Evolutionary conservation across 2,113 vertebrate genomes (phyloP), one percentile per base, ranked within the genome.

Genomic region (Lipotes vexillifer): DNA sequence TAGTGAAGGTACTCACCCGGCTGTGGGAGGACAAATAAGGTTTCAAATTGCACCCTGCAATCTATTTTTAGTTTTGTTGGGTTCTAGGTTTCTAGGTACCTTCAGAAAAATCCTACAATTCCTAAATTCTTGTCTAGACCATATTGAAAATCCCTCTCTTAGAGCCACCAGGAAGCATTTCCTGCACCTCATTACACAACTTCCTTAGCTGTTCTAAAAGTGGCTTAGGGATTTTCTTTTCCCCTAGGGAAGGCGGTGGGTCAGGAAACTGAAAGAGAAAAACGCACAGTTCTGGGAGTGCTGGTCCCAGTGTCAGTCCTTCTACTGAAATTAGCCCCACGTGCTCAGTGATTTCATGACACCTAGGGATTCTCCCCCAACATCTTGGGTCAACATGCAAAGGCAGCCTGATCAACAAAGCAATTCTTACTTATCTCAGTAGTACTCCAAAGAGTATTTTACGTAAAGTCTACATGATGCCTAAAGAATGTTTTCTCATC

Each of bases 141-240:
- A 71, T 59, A 83, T 21, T 93, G 87, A 96, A 97, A 97, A 94
- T 61, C 49, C 91, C 81, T 92, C 95, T 72, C 88, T 78, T 71
- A 68, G 11, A 90, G 49, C 72, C 63, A 66, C 63, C n/a, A 88
- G 85, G 3, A 31, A 91, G 75, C 6, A 27, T 93, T 96, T 97
- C 95, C 88, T 97, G 85, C 17, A 1, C 85, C 44, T 95, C 72
- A 8, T 93, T 89, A 91, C 71, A 93, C 91, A 93, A 97, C 86
- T 97, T 96, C 96, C 88, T 89, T 49, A 52, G 69, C 89, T 93
- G 86, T 97, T 97, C 95, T 96, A 97, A 97, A 95, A 97, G 77
- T 61, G 41, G 94, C 84, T 55, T 69, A 33, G 49, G 91, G 96
- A 93, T 74, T 93, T 90, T 71, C 41, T n/a, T 49, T 18, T 12